phyloP scores from a whole-genome alignment of 2,888 invertebrate species.

The Tupiocoris notatus region DNA sequence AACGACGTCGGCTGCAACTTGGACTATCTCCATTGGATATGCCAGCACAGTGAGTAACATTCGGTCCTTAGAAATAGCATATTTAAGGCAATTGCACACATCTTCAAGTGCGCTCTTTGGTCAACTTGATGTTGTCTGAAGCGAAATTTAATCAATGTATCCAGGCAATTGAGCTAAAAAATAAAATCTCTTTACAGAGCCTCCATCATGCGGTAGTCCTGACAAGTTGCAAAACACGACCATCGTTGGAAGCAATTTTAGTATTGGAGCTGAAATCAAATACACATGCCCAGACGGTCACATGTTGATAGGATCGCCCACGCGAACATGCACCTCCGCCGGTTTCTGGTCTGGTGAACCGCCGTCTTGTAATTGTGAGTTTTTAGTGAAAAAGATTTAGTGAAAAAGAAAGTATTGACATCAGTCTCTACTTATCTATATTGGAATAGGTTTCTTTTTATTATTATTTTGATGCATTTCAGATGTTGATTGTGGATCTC shows the following conservation, averaged over 20 bases:
- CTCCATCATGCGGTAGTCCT: constrained; percentile 83
- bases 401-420: too few relatives aligned
- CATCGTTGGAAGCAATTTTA: constrained; percentile 64
- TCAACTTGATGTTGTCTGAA: background rate
- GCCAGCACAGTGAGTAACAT: constrained; percentile 78
- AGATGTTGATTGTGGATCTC: constrained; percentile 79
- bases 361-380: constrained; percentile 83
- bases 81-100: too few relatives aligned
- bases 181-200: constrained; percentile 62
- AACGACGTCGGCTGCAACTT: constrained; percentile 93
- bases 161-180: background rate
- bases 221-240: constrained; percentile 82
- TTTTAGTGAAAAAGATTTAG: too few relatives aligned
- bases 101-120: background rate
- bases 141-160: background rate
- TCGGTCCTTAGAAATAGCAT: too few relatives aligned
- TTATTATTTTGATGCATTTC: constrained; percentile 35
- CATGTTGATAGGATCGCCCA: constrained; percentile 69
- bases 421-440: too few relatives aligned
- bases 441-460: too few relatives aligned
- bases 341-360: constrained; percentile 83
- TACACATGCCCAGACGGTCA: constrained; percentile 82
- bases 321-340: constrained; percentile 67
- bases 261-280: constrained; percentile 67
- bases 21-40: constrained; percentile 90